phyloP scores from a whole-genome alignment of 2,113 vertebrate species.

The Indicator maculatus region DNA sequence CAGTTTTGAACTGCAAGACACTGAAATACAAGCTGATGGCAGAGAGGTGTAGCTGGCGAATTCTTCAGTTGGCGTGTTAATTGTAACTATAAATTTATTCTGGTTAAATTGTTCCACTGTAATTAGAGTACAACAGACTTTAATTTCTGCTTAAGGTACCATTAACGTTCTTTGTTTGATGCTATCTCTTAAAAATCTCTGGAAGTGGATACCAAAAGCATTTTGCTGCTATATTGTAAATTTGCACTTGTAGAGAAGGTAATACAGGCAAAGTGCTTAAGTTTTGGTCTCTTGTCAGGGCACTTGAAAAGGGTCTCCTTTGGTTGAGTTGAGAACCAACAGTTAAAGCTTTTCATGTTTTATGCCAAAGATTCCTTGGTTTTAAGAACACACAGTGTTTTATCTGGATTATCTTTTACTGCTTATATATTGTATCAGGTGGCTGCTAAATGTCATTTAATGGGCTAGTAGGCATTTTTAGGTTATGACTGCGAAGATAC shows the following conservation, averaged over 20 bases:
- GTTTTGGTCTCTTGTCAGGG: slow-evolving; percentile 8
- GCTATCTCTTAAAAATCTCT: slow-evolving; percentile 25
- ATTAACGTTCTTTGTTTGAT: not conserved
- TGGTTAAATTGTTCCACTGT: not conserved
- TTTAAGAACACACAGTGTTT: not conserved
- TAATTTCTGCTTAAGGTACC: slow-evolving; percentile 18
- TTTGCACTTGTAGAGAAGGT: not conserved
- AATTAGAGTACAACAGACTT: not conserved
- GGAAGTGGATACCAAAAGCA: not conserved
- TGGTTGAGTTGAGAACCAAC: not conserved
- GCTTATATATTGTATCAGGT: not conserved
- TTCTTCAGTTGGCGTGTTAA: slow-evolving; percentile 27
- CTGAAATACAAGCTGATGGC: not conserved
- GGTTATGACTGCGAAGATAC: not conserved
- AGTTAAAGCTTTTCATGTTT: not conserved
- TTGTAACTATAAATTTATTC: slow-evolving; percentile 31
- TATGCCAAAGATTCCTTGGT: not conserved
- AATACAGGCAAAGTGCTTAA: not conserved
- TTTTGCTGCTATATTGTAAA: not conserved
- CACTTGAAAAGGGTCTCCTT: not conserved
- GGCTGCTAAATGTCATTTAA: not conserved
- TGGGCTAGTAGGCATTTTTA: not conserved
- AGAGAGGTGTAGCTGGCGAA: not conserved
- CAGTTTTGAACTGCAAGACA: not conserved
- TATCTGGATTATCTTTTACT: not conserved